Conservation (phyloP, 2,888 invertebrate species). For the Andrena hattorfiana region DNA sequence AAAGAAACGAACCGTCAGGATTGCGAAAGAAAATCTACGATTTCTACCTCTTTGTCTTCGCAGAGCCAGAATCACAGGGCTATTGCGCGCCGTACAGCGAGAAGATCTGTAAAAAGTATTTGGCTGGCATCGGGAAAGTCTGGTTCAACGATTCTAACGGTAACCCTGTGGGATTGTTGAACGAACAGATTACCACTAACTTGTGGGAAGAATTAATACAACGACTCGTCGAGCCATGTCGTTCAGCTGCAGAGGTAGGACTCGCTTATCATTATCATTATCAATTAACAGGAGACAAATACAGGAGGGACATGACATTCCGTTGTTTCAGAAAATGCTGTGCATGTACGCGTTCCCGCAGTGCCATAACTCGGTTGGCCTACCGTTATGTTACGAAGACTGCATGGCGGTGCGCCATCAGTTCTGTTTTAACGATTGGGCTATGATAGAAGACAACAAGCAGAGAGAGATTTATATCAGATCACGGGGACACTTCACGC, state of each 20-base stretch:
- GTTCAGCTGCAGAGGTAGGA: constrained; percentile 92
- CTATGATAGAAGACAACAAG: constrained; percentile 94
- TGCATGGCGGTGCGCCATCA: constrained; percentile 96
- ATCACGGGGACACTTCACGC: constrained; percentile 93
- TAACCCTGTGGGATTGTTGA: constrained; percentile 90
- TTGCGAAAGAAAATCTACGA: not conserved
- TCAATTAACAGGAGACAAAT: not conserved
- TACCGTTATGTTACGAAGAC: constrained; percentile 96
- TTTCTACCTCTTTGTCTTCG: constrained; percentile 6
- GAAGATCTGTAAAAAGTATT: constrained; percentile 91
- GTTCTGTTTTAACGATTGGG: constrained; percentile 98
- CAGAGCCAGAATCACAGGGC: constrained; percentile 84
- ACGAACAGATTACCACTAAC: constrained; percentile 93
- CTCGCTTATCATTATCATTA: too few species aligned
- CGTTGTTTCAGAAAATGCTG: constrained; percentile 89
- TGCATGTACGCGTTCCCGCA: constrained; percentile 97
- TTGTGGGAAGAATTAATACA: constrained; percentile 95
- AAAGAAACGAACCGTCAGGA: not conserved
- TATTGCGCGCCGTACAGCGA: constrained; percentile 96
- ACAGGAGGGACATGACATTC: not conserved
- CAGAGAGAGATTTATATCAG: constrained; percentile 91
- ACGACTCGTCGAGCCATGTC: constrained; percentile 92
- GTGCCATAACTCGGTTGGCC: constrained; percentile 90
- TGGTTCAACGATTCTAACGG: constrained; percentile 91
- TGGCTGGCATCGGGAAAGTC: constrained; percentile 88